Evolutionary conservation across 2,888 invertebrate genomes (phyloP), one percentile per base, ranked within the genome.

Genomic region (Andrena hattorfiana): DNA sequence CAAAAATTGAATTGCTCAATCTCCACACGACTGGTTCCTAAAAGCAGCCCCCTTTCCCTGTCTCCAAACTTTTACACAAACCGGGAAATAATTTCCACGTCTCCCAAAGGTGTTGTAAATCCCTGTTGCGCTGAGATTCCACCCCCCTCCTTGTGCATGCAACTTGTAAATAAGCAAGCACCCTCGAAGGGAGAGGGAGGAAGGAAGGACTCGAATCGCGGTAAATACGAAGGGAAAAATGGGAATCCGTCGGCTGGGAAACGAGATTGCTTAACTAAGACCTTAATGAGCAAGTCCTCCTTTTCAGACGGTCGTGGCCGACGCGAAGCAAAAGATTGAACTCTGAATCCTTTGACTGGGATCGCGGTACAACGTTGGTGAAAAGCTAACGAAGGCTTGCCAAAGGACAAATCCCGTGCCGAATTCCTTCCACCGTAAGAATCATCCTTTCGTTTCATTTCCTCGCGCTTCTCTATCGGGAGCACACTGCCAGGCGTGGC

Each of bases 341-440:
- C 7, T 4, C 54, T 66, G 51, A 62, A 72, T 79, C 77, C 86
- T 88, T 88, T 88, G 83, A 83, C 69, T 35, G 70, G 69, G 63
- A 71, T 74, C 77, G 59, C 71, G 71, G 73, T 62, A 66, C 71
- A 75, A 62, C 71, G 77, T 56, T 83, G 83, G 82, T 88, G 83
- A 87, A 87, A 88, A 88, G 88, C 81, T 87, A 87, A 87, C 88
- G 87, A 87, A 85, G 76, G 81, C 77, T 83, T 83, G 79, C 79
- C 79, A 81, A 86, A 83, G 82, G 77, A 85, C 82, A 80, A 80
- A 88, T 83, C 73, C 78, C 49, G 60, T 74, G 59, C 28, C 75
- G 49, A 51, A 71, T 72, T 80, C 74, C 63, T 71, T 81, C 54
- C 60, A 60, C 59, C 63, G 62, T 59, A 63, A 54, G 77, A 78